Evolutionary conservation across 2,113 vertebrate species (phyloP).

Genomic region (Drymodes brunneopygia): DNA sequence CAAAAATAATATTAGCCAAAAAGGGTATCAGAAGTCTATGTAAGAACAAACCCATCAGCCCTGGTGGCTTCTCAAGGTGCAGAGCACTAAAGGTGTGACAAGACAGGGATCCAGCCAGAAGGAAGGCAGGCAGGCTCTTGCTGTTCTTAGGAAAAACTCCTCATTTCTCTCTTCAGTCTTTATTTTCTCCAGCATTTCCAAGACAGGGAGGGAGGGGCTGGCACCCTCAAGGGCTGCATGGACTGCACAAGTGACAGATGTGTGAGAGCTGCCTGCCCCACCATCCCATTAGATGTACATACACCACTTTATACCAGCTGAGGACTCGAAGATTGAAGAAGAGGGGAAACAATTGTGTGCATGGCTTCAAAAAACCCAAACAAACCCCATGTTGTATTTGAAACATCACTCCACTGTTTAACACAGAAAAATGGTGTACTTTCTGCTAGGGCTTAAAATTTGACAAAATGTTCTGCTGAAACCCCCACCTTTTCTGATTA

Average conservation of each 20-base stretch:
- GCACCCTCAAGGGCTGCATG: not conserved
- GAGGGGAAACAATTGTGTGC: not conserved
- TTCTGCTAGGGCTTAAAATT: not conserved
- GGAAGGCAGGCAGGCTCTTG: not conserved
- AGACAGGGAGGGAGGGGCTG: not conserved
- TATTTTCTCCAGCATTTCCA: not conserved
- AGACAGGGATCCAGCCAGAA: not conserved
- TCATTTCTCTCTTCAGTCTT: not conserved
- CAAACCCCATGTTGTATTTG: not conserved
- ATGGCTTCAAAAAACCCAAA: not conserved
- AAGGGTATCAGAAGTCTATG: not conserved
- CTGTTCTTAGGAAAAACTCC: not conserved
- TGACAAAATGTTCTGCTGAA: not conserved
- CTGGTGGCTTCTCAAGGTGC: not conserved
- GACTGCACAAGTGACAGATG: accelerated
- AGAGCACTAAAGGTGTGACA: not conserved
- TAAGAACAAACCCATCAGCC: not conserved
- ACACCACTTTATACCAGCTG: not conserved
- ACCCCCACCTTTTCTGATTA: not conserved
- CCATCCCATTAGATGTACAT: not conserved
- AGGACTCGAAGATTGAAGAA: not conserved
- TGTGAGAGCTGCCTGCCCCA: not conserved
- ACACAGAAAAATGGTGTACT: not conserved
- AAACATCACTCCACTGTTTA: not conserved
- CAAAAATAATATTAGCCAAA: not conserved